A percentile compares a stretch with the other conserved stretches of the same genome.
Evolutionary conservation across 2,797 vertebrate species (phyloP).

Genomic region (Sebastes taczanowskii): DNA sequence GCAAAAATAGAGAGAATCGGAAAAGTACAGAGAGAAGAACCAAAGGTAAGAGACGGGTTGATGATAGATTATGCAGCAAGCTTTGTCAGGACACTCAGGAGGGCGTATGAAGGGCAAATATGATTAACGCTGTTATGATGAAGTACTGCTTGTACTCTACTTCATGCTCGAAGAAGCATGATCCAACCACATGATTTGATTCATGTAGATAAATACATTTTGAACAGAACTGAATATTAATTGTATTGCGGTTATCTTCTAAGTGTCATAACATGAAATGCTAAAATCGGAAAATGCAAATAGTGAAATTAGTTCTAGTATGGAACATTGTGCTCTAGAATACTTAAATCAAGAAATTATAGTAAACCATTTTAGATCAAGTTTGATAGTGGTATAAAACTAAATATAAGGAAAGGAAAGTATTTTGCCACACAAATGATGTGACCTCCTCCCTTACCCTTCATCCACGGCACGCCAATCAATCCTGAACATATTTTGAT

Average conservation of each 20-base stretch:
- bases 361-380: too few relatives aligned
- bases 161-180: neutral
- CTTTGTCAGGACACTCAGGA: neutral
- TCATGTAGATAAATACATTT: neutral
- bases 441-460: neutral
- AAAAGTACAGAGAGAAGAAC: conserved; percentile 56
- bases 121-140: neutral
- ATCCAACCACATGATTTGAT: neutral
- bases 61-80: conserved; percentile 1
- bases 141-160: neutral
- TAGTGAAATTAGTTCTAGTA: neutral
- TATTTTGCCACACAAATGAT: neutral
- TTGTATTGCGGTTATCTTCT: neutral
- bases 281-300: neutral
- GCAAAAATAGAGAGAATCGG: conserved; percentile 60
- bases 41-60: neutral
- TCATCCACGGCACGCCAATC: neutral
- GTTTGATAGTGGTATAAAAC: too few relatives aligned
- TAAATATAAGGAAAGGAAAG: neutral
- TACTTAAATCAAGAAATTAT: neutral
- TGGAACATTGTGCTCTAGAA: neutral
- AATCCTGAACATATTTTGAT: neutral
- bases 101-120: conserved; percentile 17
- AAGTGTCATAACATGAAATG: too few relatives aligned
- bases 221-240: neutral